Conservation (phyloP, 2,888 invertebrate genomes). For the Apamea crenata region DNA sequence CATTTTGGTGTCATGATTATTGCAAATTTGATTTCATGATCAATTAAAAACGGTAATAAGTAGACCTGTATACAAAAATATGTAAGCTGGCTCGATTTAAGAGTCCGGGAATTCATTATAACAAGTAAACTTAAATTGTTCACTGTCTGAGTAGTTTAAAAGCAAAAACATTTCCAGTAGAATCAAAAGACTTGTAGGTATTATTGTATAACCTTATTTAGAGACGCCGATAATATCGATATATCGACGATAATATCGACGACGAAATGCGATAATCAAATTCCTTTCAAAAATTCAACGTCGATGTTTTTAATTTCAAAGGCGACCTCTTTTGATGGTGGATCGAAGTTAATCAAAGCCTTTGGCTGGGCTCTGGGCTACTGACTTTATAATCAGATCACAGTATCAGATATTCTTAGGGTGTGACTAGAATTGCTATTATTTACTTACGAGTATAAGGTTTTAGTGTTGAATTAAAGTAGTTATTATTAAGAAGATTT, state of each 20-base stretch:
- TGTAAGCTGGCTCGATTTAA: neutral
- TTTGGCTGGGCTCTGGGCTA: slow-evolving; percentile 19
- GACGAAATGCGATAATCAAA: slow-evolving; percentile 1
- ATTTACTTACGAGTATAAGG: neutral
- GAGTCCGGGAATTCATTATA: neutral
- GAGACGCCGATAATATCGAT: neutral
- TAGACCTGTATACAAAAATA: neutral
- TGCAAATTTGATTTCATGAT: neutral
- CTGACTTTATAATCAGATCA: slow-evolving; percentile 30
- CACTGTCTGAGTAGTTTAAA: neutral
- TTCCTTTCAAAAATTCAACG: slow-evolving; percentile 11
- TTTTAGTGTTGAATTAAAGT: neutral
- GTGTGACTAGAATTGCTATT: slow-evolving; percentile 8
- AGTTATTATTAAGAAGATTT: neutral
- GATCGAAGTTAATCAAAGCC: slow-evolving; percentile 47
- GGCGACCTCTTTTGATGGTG: slow-evolving; percentile 29
- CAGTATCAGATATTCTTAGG: slow-evolving; percentile 12
- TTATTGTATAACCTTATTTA: neutral
- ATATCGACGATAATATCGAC: too few species aligned
- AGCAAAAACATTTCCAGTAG: neutral
- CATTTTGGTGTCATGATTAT: neutral
- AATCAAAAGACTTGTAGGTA: neutral
- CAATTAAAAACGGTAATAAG: neutral
- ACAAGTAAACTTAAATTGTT: neutral
- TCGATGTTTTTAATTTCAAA: slow-evolving; percentile 43